Conservation (phyloP, 2,113 vertebrate genomes). For the Poecilia latipinna region DNA sequence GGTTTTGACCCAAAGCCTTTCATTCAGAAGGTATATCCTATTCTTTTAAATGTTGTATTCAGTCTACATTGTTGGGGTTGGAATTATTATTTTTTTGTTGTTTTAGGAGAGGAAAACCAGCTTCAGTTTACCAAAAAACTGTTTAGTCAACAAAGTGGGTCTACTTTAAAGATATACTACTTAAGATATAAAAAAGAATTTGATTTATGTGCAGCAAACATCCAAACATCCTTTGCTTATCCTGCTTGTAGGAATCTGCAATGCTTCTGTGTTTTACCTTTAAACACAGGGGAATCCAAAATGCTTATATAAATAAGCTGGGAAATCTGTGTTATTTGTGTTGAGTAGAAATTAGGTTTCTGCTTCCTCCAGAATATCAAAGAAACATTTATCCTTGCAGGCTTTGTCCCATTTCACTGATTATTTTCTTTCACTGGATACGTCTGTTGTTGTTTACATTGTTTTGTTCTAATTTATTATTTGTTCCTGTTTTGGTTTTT, state of each 20-base stretch:
- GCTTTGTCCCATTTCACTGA: neutral
- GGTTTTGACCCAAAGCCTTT: conserved; percentile 85
- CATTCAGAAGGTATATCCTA: conserved; percentile 69
- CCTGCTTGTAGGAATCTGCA: neutral
- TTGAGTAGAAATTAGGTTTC: neutral
- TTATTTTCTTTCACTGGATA: neutral
- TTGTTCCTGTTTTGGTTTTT: neutral
- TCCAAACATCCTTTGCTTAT: neutral
- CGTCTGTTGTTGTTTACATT: conserved; percentile 1
- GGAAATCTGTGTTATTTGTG: neutral
- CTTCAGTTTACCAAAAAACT: neutral
- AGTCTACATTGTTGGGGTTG: neutral
- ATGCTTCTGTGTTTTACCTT: neutral
- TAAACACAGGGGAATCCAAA: neutral
- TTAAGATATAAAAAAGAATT: neutral
- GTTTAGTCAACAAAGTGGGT: neutral
- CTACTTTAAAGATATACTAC: neutral
- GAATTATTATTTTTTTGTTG: neutral
- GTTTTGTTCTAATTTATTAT: neutral
- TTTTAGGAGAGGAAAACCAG: neutral
- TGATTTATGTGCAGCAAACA: neutral
- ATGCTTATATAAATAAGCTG: neutral
- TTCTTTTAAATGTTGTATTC: neutral
- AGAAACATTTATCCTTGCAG: neutral
- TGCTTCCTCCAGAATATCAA: neutral